Evolutionary conservation across 2,797 vertebrate genomes (phyloP), one percentile per base, ranked within the genome.

Genomic region (Sebastes jordani): DNA sequence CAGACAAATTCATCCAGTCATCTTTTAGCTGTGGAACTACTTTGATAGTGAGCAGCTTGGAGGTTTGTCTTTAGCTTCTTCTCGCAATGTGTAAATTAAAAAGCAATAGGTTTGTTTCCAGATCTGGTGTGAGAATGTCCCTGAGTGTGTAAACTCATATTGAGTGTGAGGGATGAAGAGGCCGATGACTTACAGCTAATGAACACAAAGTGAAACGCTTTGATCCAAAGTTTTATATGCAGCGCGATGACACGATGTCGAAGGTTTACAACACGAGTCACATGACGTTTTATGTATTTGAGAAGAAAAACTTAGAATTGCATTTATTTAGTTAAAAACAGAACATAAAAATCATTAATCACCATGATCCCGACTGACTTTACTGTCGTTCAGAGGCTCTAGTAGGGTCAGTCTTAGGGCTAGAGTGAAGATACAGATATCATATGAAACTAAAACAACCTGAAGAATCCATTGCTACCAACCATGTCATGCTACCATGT

Each of bases 51-150:
- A 67, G 71, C 71, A 7, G 42, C 42, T 59, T 58, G 22, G 34
- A 13, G 63, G 49, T 60, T 58, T 42, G 58, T 76, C 55, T 60
- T 10, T 3, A 27, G 72, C 72, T 80, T 76, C 49, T 73, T 54
- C 61, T 64, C 2, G 8, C 70, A 11, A 7, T 11, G 7, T 77
- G 66, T 46, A 52, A 34, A 65, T 66, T 34, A 54, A 76, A 74
- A 73, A 88, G 81, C 83, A 83, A 83, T 88, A 83, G 4, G 4
- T 71, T 61, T 58, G 80, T 74, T 72, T 67, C 66, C 55, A 56
- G 22, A 59, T 55, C 22, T 34, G 62, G 34, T 59, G 0, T 1
- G 60, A 60, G 66, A 27, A 3, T 34, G 30, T 80, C 56, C 56
- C 71, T 7, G 16, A n/a, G 65, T 42, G 25, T 30, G 56, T 82